Base-by-base conservation (phyloP, 2,797 vertebrate species). In the Xenentodon cancila region DNA sequence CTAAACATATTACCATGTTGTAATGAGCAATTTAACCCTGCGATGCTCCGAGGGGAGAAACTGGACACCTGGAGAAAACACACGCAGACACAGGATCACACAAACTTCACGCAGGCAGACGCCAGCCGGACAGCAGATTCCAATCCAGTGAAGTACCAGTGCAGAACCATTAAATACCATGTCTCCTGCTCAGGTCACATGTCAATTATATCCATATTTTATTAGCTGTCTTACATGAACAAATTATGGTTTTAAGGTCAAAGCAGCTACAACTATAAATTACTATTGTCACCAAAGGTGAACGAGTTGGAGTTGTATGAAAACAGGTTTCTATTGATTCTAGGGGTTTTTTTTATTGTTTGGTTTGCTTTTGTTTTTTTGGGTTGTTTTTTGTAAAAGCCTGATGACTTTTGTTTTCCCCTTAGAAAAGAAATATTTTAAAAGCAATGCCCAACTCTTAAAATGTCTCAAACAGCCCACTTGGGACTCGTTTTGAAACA, bases 391-490 rank as follows among this genome's bases (percentile, higher is more conserved):
- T n/a, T n/a, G n/a, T n/a, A n/a, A n/a, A 47, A 18, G n/a, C 50
- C 71, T 73, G 22, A 37, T 60, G 43, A 42, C 6, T 32, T 32
- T 4, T 32, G 1, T 60, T 67, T 56, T 21, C 5, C 56, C 18
- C 13, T 42, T 20, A 16, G 20, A 45, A 45, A 59, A 34, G 3
- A 61, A 59, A 53, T 19, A 45, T 20, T 61, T 16, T 64, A 40
- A 69, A 69, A 52, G 19, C 22, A 32, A 45, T 52, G 11, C 16
- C 5, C 2, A 19, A n/a, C 37, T 64, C 55, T 59, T 58, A 27
- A 59, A 69, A 59, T 49, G n/a, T 53, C 59, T 49, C 13, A 6
- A 47, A 59, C 45, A 40, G 40, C 19, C 47, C 53, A 27, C n/a
- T 18, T 5, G 46, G 21, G 44, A 79, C 53, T 25, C 44, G 16